Conservation (phyloP, 2,888 invertebrate species). For the Nomada fucata region DNA sequence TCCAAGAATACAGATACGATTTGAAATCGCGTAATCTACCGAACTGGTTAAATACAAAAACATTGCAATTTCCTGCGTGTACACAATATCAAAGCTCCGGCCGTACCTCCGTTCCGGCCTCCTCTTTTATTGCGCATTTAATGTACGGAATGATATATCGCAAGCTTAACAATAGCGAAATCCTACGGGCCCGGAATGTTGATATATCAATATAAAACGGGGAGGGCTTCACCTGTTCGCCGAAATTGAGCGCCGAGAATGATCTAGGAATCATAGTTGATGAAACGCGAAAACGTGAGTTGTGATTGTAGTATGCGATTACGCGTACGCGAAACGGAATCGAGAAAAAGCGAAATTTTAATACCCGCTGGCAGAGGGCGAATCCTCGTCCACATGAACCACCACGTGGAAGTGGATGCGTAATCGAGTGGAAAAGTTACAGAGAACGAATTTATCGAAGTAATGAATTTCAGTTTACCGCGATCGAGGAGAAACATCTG, state of each 20-base stretch:
- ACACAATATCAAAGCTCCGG: conserved; percentile 36
- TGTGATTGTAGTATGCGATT: not conserved
- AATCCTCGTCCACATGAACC: not conserved
- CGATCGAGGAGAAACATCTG: not conserved
- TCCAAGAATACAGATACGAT: conserved; percentile 40
- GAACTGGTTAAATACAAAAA: conserved; percentile 48
- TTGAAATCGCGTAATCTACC: conserved; percentile 39
- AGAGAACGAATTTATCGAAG: not conserved
- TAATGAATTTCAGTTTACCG: not conserved
- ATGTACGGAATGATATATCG: conserved; percentile 27
- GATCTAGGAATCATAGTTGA: not conserved
- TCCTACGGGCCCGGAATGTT: conserved; percentile 33
- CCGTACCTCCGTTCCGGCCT: not conserved
- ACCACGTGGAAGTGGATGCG: not conserved
- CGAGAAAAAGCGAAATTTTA: not conserved
- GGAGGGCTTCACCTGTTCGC: not conserved
- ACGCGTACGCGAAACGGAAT: not conserved
- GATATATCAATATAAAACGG: conserved; percentile 2
- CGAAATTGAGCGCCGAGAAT: not conserved
- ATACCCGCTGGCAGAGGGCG: not conserved
- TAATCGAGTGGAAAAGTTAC: not conserved
- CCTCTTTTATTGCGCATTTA: conserved; percentile 30
- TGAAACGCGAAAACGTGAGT: conserved; percentile 13
- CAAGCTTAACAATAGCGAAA: conserved; percentile 11
- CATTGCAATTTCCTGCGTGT: conserved; percentile 34